phyloP scores from a whole-genome alignment of 2,888 invertebrate species.

The Cheilosia scutellata region DNA sequence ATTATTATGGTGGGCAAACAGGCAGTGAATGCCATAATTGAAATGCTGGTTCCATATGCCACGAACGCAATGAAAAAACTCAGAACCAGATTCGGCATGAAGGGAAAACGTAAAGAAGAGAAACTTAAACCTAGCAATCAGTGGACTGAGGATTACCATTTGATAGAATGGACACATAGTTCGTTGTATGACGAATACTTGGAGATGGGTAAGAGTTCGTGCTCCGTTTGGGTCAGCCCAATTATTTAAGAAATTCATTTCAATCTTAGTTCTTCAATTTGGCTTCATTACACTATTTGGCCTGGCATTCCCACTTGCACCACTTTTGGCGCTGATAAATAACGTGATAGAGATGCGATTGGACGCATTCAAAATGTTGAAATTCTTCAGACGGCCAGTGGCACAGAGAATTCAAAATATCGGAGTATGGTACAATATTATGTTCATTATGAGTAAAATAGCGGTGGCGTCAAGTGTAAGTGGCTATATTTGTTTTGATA shows the following conservation, averaged over 20 bases:
- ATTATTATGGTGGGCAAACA: conserved; percentile 96
- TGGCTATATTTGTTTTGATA: conserved; percentile 73
- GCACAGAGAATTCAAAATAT: conserved; percentile 90
- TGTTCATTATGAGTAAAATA: conserved; percentile 90
- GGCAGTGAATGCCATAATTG: conserved; percentile 90
- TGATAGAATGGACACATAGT: conserved; percentile 87
- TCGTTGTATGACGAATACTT: conserved; percentile 93
- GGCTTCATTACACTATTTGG: conserved; percentile 95
- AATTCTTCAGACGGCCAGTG: conserved; percentile 89
- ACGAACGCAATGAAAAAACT: conserved; percentile 84
- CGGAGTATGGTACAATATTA: conserved; percentile 91
- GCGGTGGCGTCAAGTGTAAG: conserved; percentile 92
- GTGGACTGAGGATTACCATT: conserved; percentile 90
- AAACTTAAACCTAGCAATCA: conserved; percentile 86
- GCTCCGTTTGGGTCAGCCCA: background rate
- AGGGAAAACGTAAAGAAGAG: conserved; percentile 82
- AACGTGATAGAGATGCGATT: conserved; percentile 93
- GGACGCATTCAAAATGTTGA: conserved; percentile 92
- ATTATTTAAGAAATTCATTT: background rate
- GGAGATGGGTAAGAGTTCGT: conserved; percentile 89
- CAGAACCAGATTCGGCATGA: conserved; percentile 84
- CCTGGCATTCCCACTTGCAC: conserved; percentile 93
- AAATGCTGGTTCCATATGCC: conserved; percentile 89
- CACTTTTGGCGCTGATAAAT: conserved; percentile 92
- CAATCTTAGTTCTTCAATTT: conserved; percentile 90